Conservation (phyloP, 2,797 vertebrate species). For the Acanthiza pusilla region DNA sequence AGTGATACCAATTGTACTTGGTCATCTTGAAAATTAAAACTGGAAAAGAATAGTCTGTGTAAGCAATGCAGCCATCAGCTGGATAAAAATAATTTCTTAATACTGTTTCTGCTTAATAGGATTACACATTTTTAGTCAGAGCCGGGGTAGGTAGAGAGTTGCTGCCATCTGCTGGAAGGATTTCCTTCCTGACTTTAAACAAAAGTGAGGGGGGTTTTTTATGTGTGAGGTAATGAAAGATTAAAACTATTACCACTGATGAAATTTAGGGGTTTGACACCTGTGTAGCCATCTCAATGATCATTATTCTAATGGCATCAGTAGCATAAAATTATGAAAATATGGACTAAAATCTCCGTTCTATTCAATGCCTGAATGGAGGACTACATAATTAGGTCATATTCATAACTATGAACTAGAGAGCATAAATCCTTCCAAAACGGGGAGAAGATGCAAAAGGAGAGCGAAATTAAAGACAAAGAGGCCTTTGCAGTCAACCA, state of each 20-base stretch:
- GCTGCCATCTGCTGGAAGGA: constrained; percentile 62
- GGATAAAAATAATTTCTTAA: background rate
- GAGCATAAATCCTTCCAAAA: background rate
- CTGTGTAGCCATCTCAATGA: background rate
- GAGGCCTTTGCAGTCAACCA: fast-evolving
- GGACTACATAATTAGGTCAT: background rate
- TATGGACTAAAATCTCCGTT: background rate
- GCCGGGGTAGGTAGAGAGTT: background rate
- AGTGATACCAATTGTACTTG: background rate
- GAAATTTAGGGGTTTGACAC: background rate
- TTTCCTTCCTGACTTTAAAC: background rate
- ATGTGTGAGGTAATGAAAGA: background rate
- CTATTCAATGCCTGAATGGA: background rate
- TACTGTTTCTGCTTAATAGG: background rate
- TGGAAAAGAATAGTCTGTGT: background rate
- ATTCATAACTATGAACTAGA: background rate
- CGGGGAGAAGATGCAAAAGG: background rate
- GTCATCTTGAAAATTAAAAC: background rate
- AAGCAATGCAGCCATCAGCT: background rate
- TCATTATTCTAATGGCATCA: background rate
- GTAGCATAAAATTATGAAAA: background rate
- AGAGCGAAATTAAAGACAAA: background rate
- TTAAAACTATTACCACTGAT: background rate
- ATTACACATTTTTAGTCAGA: background rate
- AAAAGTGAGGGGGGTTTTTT: background rate